These are phyloP conservation scores for Sussaba pulchella DNA, from an alignment of 2,888 invertebrate species.

Conservation along the genomic window DNA sequence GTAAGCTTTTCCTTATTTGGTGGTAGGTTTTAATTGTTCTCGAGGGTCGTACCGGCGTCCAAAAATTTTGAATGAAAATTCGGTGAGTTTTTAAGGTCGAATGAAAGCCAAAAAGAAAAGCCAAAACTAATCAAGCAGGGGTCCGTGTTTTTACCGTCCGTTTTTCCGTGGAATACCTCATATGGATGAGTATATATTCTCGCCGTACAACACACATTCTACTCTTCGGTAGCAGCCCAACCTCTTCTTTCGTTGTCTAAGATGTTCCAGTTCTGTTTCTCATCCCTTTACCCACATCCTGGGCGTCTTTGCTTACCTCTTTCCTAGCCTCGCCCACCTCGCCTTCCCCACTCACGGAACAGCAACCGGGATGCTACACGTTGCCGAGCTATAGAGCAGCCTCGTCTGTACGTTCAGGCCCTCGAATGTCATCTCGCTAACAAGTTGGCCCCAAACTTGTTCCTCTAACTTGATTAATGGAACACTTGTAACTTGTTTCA, in stretches of 20 bases:
- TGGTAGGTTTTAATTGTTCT: no score
- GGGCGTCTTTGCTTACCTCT: conserved; percentile 54
- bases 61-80: no score
- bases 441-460: conserved; percentile 76
- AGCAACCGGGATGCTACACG: conserved; percentile 9
- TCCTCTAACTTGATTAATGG: conserved; percentile 80
- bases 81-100: no score
- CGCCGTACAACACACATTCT: not conserved
- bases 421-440: conserved; percentile 72
- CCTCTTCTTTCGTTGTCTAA: conserved; percentile 25
- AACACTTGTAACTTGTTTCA: conserved; percentile 79
- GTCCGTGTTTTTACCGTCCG: no score
- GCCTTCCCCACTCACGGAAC: not conserved
- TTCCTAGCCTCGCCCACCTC: conserved; percentile 29
- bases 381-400: conserved; percentile 2
- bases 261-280: conserved; percentile 36
- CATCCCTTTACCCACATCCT: conserved; percentile 50
- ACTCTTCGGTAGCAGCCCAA: conserved; percentile 10
- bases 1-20: no score
- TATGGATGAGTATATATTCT: not conserved
- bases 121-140: no score
- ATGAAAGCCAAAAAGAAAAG: no score
- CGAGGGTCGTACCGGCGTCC: no score
- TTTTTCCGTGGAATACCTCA: no score
- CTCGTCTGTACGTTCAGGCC: conserved; percentile 26